Percentiles rank a stretch among this genome's conserved stretches.
Conservation (phyloP, 64 coral and sea anemone genomes). For the Porites australiensis region DNA sequence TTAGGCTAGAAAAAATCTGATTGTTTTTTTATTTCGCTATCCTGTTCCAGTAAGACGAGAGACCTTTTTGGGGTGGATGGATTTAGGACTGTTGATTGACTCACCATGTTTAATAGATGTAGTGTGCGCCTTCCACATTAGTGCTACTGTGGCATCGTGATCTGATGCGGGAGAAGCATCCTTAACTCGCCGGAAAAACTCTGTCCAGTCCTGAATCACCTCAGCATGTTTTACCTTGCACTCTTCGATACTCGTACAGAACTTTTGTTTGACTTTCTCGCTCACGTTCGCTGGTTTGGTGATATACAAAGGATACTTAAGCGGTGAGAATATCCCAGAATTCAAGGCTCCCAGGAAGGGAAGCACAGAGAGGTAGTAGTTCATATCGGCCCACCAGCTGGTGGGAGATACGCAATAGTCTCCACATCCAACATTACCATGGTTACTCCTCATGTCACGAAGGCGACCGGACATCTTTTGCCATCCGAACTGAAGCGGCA, state of each 20-base stretch:
- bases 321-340: constrained; percentile 48
- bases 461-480: constrained; percentile 71
- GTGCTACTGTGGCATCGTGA: constrained; percentile 38
- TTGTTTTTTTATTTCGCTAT: too few species aligned
- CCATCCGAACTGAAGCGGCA: constrained; percentile 92
- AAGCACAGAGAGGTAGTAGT: constrained; percentile 87
- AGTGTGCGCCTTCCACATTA: constrained; percentile 82
- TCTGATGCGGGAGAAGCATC: not conserved
- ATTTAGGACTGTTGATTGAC: not conserved
- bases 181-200: constrained; percentile 67
- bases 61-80: too few species aligned
- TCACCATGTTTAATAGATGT: constrained; percentile 72
- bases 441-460: not conserved
- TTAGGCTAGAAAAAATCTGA: too few species aligned
- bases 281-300: constrained; percentile 55
- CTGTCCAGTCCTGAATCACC: constrained; percentile 72
- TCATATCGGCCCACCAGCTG: constrained; percentile 97
- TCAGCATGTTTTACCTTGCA: constrained; percentile 47
- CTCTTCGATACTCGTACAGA: constrained; percentile 66
- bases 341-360: constrained; percentile 85
- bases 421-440: not conserved
- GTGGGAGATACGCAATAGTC: constrained; percentile 29
- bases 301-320: constrained; percentile 58
- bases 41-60: too few species aligned
- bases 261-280: constrained; percentile 51